phyloP scores from a whole-genome alignment of 64 coral and sea anemone species.

The Montipora sp. region DNA sequence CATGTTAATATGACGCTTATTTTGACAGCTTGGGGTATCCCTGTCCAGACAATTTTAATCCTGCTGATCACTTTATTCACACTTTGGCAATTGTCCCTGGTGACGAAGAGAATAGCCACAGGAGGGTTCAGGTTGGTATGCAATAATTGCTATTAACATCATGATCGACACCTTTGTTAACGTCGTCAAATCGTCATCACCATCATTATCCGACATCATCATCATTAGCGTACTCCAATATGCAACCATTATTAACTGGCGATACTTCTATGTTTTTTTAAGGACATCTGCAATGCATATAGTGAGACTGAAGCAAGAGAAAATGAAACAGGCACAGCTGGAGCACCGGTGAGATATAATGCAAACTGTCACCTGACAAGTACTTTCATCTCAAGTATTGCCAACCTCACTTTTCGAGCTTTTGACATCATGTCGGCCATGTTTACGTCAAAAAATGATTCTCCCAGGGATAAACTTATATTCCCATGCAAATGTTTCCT shows the following conservation, averaged over 20 bases:
- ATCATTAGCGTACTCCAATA: not conserved
- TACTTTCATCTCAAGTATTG: too few relatives aligned
- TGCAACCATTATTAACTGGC: not conserved
- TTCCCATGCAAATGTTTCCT: too few relatives aligned
- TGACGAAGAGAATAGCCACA: conserved; percentile 40
- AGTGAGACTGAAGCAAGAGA: not conserved
- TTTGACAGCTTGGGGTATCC: conserved; percentile 45
- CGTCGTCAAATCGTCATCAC: not conserved
- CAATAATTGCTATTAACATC: not conserved
- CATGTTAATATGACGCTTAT: not conserved
- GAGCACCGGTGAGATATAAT: not conserved
- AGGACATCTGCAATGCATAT: conserved; percentile 49
- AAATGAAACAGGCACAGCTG: not conserved
- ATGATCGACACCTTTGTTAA: not conserved
- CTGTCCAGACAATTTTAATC: conserved; percentile 61
- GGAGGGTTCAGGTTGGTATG: conserved; percentile 47
- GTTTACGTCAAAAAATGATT: too few relatives aligned
- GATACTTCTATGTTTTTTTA: not conserved
- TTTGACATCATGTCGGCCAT: too few relatives aligned
- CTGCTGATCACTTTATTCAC: conserved; percentile 72
- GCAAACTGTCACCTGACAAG: not conserved
- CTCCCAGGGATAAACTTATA: too few relatives aligned
- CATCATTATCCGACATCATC: not conserved
- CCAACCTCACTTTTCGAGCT: too few relatives aligned
- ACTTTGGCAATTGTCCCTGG: conserved; percentile 56